Evolutionary conservation across 2,113 vertebrate genomes (phyloP).

Genomic region (Myodes glareolus): DNA sequence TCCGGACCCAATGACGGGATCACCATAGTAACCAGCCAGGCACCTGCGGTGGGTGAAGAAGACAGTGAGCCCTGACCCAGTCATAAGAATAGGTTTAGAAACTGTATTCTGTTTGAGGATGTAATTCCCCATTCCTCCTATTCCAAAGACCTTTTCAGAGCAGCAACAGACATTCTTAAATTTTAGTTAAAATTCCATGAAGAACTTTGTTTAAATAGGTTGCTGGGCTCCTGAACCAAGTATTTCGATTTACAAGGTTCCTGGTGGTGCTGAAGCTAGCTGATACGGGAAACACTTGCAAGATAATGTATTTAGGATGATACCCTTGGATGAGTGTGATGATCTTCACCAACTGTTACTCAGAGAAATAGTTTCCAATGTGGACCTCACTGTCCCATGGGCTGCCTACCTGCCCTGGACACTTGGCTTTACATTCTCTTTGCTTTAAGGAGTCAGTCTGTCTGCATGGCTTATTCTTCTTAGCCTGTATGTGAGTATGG

Average conservation of each 20-base stretch:
- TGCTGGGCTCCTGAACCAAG: background rate
- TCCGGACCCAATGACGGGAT: constrained; percentile 94
- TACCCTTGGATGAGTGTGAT: background rate
- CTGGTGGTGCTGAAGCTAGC: background rate
- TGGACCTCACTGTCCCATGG: background rate
- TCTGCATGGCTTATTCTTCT: too few species aligned
- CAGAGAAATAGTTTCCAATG: background rate
- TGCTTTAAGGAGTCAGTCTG: background rate
- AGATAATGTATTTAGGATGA: background rate
- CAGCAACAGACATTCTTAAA: background rate
- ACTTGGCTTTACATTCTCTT: background rate
- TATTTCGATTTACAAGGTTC: background rate
- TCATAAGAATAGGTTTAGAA: background rate
- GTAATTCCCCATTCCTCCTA: background rate
- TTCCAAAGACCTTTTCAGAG: background rate
- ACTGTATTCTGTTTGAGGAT: background rate
- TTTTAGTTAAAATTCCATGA: background rate
- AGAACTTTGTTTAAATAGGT: background rate
- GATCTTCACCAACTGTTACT: background rate
- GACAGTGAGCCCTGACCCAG: background rate
- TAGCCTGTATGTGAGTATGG: background rate
- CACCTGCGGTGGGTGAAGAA: constrained; percentile 86
- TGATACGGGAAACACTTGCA: background rate
- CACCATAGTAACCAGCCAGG: constrained; percentile 93
- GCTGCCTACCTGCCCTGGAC: background rate